Conservation (phyloP, 2,888 invertebrate species). For the Caradrina kadenii region DNA sequence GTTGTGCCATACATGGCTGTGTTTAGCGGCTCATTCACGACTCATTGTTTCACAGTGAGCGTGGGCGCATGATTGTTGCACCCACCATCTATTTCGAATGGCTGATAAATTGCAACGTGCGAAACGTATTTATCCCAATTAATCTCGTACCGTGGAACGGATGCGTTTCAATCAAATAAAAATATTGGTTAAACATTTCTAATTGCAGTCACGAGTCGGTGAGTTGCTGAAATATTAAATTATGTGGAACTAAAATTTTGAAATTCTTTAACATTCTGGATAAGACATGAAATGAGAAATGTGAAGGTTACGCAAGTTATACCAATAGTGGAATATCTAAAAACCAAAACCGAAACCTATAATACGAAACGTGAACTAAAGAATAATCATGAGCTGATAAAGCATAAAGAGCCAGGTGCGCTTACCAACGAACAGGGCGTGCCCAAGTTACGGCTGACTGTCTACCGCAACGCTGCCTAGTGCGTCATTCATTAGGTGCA, state of each 20-base stretch:
- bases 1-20: constrained; percentile 74
- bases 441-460: constrained; percentile 40
- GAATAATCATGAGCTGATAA: constrained; percentile 36
- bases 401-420: constrained; percentile 44
- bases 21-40: constrained; percentile 75
- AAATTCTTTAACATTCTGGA: constrained; percentile 18
- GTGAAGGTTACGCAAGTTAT: constrained; percentile 23
- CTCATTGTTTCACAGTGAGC: constrained; percentile 79
- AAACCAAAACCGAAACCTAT: constrained; percentile 3
- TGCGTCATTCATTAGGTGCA: constrained; percentile 50
- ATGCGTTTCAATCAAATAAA: constrained; percentile 64
- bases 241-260: constrained; percentile 16
- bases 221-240: constrained; percentile 15
- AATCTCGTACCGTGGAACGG: constrained; percentile 74
- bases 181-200: constrained; percentile 28
- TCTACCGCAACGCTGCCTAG: constrained; percentile 35
- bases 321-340: constrained; percentile 9
- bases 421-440: constrained; percentile 41
- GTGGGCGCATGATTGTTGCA: constrained; percentile 85
- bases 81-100: constrained; percentile 77
- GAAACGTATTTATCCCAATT: constrained; percentile 83
- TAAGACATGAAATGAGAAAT: constrained; percentile 14
- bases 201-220: constrained; percentile 20
- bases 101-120: constrained; percentile 81
- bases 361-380: constrained; percentile 10